phyloP scores from a whole-genome alignment of 2,888 invertebrate species.

The Taenaris catops region DNA sequence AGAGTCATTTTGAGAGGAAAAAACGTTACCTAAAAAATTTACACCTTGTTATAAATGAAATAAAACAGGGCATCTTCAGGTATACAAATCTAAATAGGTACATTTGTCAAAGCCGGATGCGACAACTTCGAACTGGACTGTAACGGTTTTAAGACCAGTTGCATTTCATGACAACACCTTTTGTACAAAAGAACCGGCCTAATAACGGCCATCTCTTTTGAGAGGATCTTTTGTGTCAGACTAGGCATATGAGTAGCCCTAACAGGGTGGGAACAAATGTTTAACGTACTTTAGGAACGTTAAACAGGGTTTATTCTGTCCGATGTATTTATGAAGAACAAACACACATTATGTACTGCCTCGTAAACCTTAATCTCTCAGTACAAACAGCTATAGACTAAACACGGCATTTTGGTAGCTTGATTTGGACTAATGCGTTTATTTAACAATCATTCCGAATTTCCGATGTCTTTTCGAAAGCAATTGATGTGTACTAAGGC shows the following conservation, averaged over 20 bases:
- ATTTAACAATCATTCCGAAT: constrained; percentile 19
- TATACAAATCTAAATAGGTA: constrained; percentile 23
- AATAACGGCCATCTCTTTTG: constrained; percentile 33
- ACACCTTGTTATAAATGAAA: constrained; percentile 11
- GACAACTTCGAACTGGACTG: constrained; percentile 43
- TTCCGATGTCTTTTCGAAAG: too few relatives aligned
- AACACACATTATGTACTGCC: constrained; percentile 44
- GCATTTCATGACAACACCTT: constrained; percentile 13
- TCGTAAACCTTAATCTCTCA: constrained; percentile 44
- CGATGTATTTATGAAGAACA: constrained; percentile 41
- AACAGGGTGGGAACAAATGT: constrained; percentile 23
- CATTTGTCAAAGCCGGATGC: constrained; percentile 24
- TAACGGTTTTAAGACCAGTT: constrained; percentile 43
- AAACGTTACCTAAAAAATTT: too few relatives aligned
- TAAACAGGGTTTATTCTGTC: constrained; percentile 25
- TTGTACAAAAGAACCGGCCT: constrained; percentile 20
- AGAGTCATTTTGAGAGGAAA: too few relatives aligned
- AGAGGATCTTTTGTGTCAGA: constrained; percentile 28
- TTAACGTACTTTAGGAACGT: constrained; percentile 18
- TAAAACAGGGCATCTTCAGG: constrained; percentile 11
- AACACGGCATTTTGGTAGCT: constrained; percentile 43
- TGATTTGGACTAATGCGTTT: constrained; percentile 39
- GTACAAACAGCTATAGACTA: constrained; percentile 53
- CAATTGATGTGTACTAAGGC: too few relatives aligned
- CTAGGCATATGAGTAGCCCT: constrained; percentile 21